These are phyloP conservation scores for Catharus bicknelli DNA, from an alignment of 2,113 vertebrate genomes.

Conservation along the genomic window DNA sequence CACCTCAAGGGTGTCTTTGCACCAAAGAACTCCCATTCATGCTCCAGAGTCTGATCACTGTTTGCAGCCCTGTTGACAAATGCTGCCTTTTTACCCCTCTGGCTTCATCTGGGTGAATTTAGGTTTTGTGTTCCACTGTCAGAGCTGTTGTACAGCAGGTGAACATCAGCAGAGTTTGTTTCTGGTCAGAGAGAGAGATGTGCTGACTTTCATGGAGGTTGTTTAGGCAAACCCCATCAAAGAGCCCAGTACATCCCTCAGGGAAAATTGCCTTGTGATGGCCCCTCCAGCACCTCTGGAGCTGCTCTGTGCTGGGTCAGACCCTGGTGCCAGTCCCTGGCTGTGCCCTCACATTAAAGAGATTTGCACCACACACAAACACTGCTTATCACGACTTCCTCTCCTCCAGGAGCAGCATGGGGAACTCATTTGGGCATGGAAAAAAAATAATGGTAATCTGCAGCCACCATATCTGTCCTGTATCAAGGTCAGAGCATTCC, in stretches of 20 bases:
- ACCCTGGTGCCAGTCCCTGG: not conserved
- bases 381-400: constrained; percentile 39
- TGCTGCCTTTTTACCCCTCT: not conserved
- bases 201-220: not conserved
- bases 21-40: not conserved
- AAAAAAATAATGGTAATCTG: not conserved
- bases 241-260: not conserved
- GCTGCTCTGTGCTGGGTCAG: not conserved
- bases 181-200: not conserved
- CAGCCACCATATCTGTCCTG: not conserved
- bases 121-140: not conserved
- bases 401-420: fast-evolving
- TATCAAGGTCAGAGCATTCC: constrained; percentile 56
- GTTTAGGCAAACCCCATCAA: not conserved
- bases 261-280: not conserved
- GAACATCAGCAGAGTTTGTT: not conserved
- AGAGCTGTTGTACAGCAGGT: not conserved
- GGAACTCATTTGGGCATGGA: not conserved
- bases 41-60: not conserved
- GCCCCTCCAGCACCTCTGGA: not conserved
- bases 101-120: not conserved
- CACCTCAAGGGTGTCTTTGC: not conserved
- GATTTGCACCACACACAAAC: not conserved
- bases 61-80: not conserved
- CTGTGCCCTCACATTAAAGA: not conserved